phyloP scores from a whole-genome alignment of 2,113 vertebrate genomes.

The Hylia prasina region DNA sequence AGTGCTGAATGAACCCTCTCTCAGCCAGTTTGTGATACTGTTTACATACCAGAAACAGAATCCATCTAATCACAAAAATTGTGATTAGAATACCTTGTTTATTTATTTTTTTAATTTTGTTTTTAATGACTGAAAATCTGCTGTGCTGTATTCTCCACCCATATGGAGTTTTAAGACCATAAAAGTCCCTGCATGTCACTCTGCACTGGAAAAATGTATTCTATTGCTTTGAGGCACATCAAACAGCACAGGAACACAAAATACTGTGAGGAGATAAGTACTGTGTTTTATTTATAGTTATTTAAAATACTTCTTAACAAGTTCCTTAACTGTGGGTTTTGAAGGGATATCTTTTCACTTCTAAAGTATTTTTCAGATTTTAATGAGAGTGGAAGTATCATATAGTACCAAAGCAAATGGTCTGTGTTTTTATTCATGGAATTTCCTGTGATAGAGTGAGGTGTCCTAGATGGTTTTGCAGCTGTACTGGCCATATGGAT shows the following conservation, averaged over 20 bases:
- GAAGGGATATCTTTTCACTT: background rate
- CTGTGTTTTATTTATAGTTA: background rate
- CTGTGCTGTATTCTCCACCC: background rate
- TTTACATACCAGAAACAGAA: background rate
- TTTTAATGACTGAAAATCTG: background rate
- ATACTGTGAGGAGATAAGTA: background rate
- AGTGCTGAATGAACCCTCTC: background rate
- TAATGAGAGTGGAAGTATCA: background rate
- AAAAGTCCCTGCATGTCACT: background rate
- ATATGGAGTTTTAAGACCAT: background rate
- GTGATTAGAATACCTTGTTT: background rate
- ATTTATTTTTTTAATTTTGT: background rate
- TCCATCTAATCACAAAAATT: too few species aligned
- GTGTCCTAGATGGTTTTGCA: background rate
- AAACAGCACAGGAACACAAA: background rate
- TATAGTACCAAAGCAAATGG: background rate
- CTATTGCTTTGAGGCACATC: background rate
- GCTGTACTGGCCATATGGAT: rapidly evolving
- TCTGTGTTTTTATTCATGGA: background rate
- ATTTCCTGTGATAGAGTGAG: background rate
- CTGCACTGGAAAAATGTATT: background rate
- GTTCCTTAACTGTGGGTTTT: background rate
- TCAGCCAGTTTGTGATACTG: background rate
- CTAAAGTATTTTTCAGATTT: background rate
- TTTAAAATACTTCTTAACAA: background rate